phyloP scores from a whole-genome alignment of 2,113 vertebrate genomes.

The Bucco capensis region DNA sequence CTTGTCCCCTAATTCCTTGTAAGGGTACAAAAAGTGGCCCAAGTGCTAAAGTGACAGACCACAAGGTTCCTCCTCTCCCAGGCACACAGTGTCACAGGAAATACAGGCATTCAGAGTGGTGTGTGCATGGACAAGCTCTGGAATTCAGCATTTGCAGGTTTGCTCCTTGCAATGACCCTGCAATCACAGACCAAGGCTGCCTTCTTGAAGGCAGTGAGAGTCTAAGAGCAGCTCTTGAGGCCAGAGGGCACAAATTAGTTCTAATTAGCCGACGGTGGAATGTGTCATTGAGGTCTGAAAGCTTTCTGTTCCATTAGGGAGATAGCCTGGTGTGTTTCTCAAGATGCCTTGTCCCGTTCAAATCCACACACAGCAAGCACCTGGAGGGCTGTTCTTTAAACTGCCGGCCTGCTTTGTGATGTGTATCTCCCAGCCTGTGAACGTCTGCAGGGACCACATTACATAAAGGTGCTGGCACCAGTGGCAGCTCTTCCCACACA shows the following conservation, averaged over 20 bases:
- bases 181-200: neutral
- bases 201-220: neutral
- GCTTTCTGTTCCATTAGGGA: neutral
- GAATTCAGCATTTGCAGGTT: neutral
- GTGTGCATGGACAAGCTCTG: neutral
- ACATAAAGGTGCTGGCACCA: conserved; percentile 26
- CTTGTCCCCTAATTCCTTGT: neutral
- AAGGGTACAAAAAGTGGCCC: neutral
- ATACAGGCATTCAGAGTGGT: neutral
- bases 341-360: neutral
- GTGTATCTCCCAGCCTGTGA: conserved; percentile 31
- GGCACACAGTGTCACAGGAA: neutral
- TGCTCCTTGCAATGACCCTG: neutral
- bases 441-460: conserved; percentile 52
- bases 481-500: neutral
- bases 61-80: neutral
- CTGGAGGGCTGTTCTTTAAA: conserved; percentile 39
- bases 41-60: neutral
- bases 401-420: conserved; percentile 18
- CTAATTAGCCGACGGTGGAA: conserved; percentile 6
- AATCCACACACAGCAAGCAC: neutral
- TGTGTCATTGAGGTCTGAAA: conserved; percentile 30
- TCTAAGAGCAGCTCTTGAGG: neutral
- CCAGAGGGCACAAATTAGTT: neutral
- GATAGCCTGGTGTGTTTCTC: neutral